Evolutionary conservation across 2,797 vertebrate genomes (phyloP).

Genomic region (Crocodylus rhombifer): DNA sequence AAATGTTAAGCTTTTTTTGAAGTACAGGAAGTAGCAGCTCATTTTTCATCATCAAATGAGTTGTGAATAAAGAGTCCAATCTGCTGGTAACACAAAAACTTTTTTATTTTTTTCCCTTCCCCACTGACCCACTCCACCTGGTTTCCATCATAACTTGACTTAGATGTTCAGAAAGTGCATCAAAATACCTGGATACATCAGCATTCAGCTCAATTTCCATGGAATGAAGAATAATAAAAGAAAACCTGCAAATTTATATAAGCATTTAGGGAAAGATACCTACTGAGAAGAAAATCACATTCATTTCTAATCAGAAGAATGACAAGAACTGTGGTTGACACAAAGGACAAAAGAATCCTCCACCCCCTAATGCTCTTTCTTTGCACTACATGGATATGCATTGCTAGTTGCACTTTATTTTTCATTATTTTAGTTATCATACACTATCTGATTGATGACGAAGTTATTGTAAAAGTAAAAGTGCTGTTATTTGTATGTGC

Average conservation of each 20-base stretch:
- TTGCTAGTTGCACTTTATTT: neutral
- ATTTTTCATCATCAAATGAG: constrained; percentile 36
- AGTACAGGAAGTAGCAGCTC: neutral
- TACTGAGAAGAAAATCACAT: neutral
- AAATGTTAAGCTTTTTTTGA: neutral
- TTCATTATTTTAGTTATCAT: neutral
- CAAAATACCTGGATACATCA: neutral
- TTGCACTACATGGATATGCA: neutral
- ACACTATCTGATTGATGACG: fast-evolving
- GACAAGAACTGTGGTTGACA: neutral
- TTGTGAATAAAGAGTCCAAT: neutral
- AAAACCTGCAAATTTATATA: neutral
- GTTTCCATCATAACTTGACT: neutral
- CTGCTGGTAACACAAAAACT: neutral
- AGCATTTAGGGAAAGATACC: neutral
- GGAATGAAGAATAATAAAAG: neutral
- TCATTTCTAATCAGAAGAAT: neutral
- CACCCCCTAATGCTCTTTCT: neutral
- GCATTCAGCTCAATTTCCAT: neutral
- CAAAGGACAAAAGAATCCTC: no score
- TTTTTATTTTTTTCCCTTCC: neutral
- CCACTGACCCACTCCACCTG: neutral
- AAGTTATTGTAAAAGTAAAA: neutral
- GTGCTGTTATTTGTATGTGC: neutral
- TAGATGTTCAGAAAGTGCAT: neutral